Evolutionary conservation across 1,140 invertebrate genomes (phyloP), one percentile per base, ranked within the genome.

Genomic region (Leptinotarsa undecemlineata): DNA sequence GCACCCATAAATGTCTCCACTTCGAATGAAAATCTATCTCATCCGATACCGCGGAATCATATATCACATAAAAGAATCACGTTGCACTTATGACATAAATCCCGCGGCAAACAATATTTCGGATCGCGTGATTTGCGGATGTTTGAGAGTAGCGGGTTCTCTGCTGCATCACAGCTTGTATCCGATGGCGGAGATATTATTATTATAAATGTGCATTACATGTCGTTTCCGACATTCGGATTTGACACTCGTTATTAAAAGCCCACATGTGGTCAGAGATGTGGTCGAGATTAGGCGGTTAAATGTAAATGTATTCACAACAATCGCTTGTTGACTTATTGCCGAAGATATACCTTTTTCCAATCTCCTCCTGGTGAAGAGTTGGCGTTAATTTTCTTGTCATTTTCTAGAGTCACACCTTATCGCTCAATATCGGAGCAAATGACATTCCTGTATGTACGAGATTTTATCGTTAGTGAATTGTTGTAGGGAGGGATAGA

Each of bases 181-280:
- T 57, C 51, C 51, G 51, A 57, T 57, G 51, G 51, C 51, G 51
- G 51, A 57, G 51, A 57, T 57, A 57, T 57, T 57, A 57, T 57
- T 57, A 57, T 67, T 67, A 42, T 67, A 17, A 42, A 67, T 67
- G 64, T 42, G 42, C 23, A 26, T 42, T 33, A 67, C 64, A 42
- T n/a, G 42, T 26, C 64, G 74, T 76, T 78, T 78, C 78, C 75
- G 78, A 75, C 78, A 79, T 74, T 81, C 76, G 78, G 68, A 74
- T 81, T 81, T 81, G 79, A 81, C 79, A 77, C 79, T 81, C 76
- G 76, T 81, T 79, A 81, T 81, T 81, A 81, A 78, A 81, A 76
- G 79, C 79, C 79, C 79, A 81, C 79, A 81, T 81, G 79, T 81
- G 79, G 79, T 79, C 79, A 79, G 74, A 79, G 79, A 74, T 42